Base-by-base conservation (phyloP, 1,140 invertebrate genomes). In the Trachelipus rathkii region DNA sequence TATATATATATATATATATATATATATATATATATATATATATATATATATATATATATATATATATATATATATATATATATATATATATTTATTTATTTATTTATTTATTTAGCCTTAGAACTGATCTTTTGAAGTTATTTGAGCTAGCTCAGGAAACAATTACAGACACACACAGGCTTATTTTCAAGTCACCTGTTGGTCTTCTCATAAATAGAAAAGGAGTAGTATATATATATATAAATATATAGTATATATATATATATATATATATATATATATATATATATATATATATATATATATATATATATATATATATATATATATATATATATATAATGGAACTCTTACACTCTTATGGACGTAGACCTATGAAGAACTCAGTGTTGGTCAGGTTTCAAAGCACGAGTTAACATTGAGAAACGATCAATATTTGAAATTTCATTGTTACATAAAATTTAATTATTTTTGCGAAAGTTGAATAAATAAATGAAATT, bases 181-280 rank as follows among this genome's bases (percentile, higher is more conserved):
- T 95, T 68, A 91, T 98, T 70, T 92, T 95, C 83, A 95, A 95
- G 84, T 95, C 93, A 79, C 91, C 94, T 45, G 91, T 97, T 79
- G 96, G 95, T 43, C 85, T 89, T 69, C 79, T 89, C 33, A 83
- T 87, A 77, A 85, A 85, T 43, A 80, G 88, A 46, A 83, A 85
- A 79, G 88, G 88, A 81, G 88, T 87, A 86, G 84, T 33, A 33
- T 33, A 33, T 33, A 60, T 60, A 60, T 60, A 60, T 60, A 60
- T 60, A 60, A 3, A 60, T 60, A 60, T 60, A 60, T 60, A 60
- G 4, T 60, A 60, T 60, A 60, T 60, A 60, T 60, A 60, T 60
- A 60, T 60, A 60, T 60, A 60, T 60, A 60, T 60, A 60, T 60
- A 60, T 60, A 60, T 60, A 60, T 60, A 60, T 60, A 60, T 60